These are phyloP conservation scores for Strigamia crassipes DNA, from an alignment of 2,888 invertebrate species.

Conservation along the genomic window DNA sequence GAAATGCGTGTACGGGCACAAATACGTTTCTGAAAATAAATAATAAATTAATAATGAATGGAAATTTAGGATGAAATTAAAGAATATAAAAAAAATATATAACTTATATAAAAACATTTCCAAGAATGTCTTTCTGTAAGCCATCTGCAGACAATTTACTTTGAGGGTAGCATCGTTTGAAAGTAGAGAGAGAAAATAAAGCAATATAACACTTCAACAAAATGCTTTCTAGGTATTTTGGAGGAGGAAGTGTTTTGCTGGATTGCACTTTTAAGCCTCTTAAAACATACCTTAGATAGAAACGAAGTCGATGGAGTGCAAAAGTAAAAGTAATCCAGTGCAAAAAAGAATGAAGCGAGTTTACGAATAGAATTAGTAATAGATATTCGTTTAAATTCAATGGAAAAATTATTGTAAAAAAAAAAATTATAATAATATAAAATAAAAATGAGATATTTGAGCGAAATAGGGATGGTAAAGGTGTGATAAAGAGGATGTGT, in stretches of 20 bases:
- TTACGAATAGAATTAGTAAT: neutral
- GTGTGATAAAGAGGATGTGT: neutral
- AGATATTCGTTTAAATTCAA: neutral
- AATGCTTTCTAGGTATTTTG: slow-evolving; percentile 21
- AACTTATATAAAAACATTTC: neutral
- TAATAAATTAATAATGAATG: neutral
- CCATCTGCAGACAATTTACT: slow-evolving; percentile 1
- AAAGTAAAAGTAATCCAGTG: neutral
- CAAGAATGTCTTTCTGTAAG: neutral
- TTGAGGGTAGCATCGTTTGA: neutral
- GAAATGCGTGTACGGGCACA: slow-evolving; percentile 60
- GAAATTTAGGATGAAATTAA: neutral
- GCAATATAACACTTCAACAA: neutral
- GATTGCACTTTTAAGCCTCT: slow-evolving; percentile 16
- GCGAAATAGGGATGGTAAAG: neutral
- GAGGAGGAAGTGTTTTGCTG: neutral
- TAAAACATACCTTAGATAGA: slow-evolving; percentile 9
- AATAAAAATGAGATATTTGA: too few relatives aligned
- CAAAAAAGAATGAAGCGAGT: neutral
- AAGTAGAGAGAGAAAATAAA: neutral
- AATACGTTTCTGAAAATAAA: slow-evolving; percentile 57
- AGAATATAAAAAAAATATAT: neutral
- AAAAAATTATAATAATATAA: too few relatives aligned
- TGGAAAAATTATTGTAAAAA: neutral
- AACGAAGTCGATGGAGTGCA: neutral